These are phyloP conservation scores for Linurgus olivaceus DNA, from an alignment of 2,797 vertebrate species.

Conservation along the genomic window DNA sequence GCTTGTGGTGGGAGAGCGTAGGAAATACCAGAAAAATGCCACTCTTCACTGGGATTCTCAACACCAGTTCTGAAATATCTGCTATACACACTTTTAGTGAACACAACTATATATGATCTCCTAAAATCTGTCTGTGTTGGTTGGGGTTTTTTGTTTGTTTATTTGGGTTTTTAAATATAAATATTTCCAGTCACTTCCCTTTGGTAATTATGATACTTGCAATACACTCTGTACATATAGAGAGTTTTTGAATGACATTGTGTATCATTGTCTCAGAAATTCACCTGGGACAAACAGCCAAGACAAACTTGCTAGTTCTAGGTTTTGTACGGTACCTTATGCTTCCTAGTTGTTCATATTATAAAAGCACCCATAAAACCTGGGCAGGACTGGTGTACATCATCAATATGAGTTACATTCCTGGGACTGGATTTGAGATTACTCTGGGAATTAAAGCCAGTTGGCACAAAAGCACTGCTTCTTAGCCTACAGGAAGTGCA, in stretches of 20 bases:
- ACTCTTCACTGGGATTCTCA: neutral
- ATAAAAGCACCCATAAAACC: neutral
- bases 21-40: neutral
- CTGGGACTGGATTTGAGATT: neutral
- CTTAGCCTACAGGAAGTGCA: neutral
- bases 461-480: neutral
- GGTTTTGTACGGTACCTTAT: neutral
- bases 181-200: neutral
- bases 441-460: neutral
- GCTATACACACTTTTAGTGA: neutral
- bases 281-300: neutral
- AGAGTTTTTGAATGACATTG: neutral
- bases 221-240: neutral
- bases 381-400: neutral
- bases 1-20: neutral
- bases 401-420: neutral
- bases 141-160: neutral
- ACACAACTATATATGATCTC: neutral
- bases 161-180: neutral
- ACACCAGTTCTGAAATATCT: neutral
- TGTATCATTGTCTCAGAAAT: neutral
- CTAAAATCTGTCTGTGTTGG: neutral
- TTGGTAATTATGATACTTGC: neutral
- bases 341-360: neutral
- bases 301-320: neutral